Conservation (phyloP, 2,888 invertebrate species). For the Ernsta delagoae region DNA sequence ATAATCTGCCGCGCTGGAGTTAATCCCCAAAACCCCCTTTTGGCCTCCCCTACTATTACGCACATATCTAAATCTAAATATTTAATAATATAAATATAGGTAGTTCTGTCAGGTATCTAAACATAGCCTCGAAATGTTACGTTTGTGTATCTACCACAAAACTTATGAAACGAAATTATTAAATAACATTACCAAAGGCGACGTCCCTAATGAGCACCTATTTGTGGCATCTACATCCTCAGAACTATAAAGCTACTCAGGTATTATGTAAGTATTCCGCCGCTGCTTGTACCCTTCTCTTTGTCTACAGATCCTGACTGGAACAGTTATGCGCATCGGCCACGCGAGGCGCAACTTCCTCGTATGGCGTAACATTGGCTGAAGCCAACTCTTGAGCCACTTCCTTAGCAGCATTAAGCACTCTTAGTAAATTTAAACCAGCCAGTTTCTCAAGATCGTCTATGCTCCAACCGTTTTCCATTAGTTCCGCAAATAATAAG, state of each 20-base stretch:
- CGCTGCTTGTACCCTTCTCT: background rate
- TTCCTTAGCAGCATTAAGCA: conserved; percentile 88
- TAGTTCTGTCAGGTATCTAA: too few species aligned
- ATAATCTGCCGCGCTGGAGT: too few species aligned
- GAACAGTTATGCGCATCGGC: conserved; percentile 87
- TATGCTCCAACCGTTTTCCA: conserved; percentile 91
- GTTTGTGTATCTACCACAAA: too few species aligned
- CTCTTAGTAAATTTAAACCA: conserved; percentile 90
- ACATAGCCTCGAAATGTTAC: too few species aligned
- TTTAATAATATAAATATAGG: too few species aligned
- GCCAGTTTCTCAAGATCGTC: conserved; percentile 92
- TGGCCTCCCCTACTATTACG: too few species aligned
- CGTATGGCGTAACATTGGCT: conserved; percentile 89
- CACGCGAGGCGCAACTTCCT: conserved; percentile 87
- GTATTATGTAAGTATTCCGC: background rate
- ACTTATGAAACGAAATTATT: too few species aligned
- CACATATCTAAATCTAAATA: background rate
- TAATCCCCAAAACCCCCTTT: background rate
- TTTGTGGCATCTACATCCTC: background rate
- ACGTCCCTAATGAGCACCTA: background rate
- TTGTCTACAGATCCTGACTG: conserved; percentile 85
- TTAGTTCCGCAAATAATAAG: conserved; percentile 90
- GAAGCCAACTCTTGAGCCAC: conserved; percentile 89
- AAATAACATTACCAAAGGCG: too few species aligned
- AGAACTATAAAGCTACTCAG: too few species aligned